These are phyloP conservation scores for Elgaria multicarinata DNA, from an alignment of 2,113 vertebrate genomes.

Conservation along the genomic window DNA sequence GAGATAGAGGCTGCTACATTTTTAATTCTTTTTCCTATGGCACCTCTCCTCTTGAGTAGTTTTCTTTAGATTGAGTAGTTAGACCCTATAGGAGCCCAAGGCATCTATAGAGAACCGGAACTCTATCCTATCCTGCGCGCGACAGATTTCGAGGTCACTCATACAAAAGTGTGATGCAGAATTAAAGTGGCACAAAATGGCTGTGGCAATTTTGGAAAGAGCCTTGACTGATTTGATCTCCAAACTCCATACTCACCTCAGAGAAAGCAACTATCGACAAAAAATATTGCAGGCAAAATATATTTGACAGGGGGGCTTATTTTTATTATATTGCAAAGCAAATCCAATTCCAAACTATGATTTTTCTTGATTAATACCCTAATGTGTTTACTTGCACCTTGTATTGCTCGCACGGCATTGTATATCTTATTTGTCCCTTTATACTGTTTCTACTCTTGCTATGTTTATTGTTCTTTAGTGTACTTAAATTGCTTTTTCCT, in stretches of 20 bases:
- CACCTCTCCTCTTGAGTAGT: background rate
- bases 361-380: slow-evolving; percentile 10
- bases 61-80: background rate
- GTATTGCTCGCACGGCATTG: background rate
- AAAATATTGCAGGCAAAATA: background rate
- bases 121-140: background rate
- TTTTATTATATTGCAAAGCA: slow-evolving; percentile 13
- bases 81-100: background rate
- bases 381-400: background rate
- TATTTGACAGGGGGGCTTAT: background rate
- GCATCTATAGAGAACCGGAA: background rate
- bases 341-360: background rate
- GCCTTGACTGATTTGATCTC: background rate
- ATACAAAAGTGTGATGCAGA: background rate
- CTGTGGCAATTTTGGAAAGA: background rate
- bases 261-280: background rate
- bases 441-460: background rate
- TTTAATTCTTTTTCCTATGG: background rate
- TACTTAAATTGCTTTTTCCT: slow-evolving; percentile 27
- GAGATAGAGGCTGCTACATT: background rate
- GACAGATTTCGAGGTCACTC: background rate
- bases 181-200: background rate
- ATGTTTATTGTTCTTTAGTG: slow-evolving; percentile 19
- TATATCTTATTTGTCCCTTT: slow-evolving; percentile 12
- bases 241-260: background rate